Evolutionary conservation across 2,113 vertebrate species (phyloP).

Genomic region (Nannospalax galili): DNA sequence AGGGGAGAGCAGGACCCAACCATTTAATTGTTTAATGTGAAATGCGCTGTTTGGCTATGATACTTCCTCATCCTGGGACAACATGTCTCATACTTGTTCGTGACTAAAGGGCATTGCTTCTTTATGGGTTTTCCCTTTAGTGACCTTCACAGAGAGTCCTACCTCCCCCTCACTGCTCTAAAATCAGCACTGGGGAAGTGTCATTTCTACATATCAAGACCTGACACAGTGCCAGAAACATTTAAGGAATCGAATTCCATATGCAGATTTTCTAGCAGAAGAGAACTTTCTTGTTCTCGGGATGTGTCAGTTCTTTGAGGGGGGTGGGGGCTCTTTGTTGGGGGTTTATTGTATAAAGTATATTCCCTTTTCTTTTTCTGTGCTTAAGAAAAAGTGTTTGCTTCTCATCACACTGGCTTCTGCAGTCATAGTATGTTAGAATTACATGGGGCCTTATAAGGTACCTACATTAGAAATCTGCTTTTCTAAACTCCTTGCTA

Average conservation of each 20-base stretch:
- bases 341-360: background rate
- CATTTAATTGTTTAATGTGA: constrained; percentile 30
- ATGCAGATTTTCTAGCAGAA: background rate
- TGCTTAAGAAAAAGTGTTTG: constrained; percentile 31
- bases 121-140: constrained; percentile 56
- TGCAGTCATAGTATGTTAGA: background rate
- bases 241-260: constrained; percentile 50
- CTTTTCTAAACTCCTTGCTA: constrained; percentile 15
- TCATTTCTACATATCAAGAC: constrained; percentile 57
- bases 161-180: background rate
- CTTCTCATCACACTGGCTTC: constrained; percentile 11
- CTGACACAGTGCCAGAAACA: background rate
- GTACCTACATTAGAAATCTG: background rate
- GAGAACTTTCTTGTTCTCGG: background rate
- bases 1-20: background rate
- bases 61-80: background rate
- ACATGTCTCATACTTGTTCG: background rate
- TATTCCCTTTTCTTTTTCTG: background rate
- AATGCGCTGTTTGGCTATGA: background rate
- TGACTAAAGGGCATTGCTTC: background rate
- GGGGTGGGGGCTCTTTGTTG: background rate
- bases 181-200: constrained; percentile 47
- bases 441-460: background rate
- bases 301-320: background rate
- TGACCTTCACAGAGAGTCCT: constrained; percentile 49